Evolutionary conservation across 2,888 invertebrate genomes (phyloP).

Genomic region (Diaperis boleti): DNA sequence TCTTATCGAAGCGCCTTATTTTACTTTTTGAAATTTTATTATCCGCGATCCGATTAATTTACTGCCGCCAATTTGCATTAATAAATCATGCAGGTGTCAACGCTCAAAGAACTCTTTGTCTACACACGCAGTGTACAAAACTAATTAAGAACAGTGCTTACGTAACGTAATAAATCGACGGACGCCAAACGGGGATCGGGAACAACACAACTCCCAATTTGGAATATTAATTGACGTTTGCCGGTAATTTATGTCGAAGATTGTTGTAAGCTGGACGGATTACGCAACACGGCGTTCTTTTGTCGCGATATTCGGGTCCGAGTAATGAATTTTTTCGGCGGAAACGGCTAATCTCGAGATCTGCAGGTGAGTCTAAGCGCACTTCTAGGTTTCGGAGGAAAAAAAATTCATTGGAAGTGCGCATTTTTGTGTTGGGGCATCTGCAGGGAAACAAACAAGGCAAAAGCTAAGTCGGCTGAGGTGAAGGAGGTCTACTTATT

Average conservation of each 20-base stretch:
- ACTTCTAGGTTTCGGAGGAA: not conserved
- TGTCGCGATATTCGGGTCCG: not conserved
- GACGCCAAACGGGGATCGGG: constrained; percentile 5
- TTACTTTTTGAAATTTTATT: constrained; percentile 11
- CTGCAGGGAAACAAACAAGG: no score
- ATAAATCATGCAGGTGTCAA: constrained; percentile 33
- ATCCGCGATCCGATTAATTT: not conserved
- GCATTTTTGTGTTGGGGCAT: no score
- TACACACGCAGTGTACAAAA: constrained; percentile 3
- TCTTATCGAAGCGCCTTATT: no score
- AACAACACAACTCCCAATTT: constrained; percentile 28
- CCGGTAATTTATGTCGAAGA: constrained; percentile 23
- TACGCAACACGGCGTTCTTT: constrained; percentile 13
- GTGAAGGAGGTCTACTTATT: no score
- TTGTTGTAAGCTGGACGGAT: constrained; percentile 18
- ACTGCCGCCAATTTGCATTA: constrained; percentile 22
- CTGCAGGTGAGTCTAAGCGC: not conserved
- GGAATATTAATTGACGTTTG: constrained; percentile 34
- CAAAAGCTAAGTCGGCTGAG: no score
- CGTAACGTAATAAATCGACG: constrained; percentile 25
- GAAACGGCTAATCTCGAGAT: constrained; percentile 2
- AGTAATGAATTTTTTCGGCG: constrained; percentile 9
- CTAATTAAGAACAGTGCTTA: constrained; percentile 23
- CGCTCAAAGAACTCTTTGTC: constrained; percentile 5
- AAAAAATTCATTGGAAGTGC: constrained; percentile 2